Evolutionary conservation across 1,140 invertebrate genomes (phyloP), one percentile per base, ranked within the genome.

Genomic region (Cherax quadricarinatus): DNA sequence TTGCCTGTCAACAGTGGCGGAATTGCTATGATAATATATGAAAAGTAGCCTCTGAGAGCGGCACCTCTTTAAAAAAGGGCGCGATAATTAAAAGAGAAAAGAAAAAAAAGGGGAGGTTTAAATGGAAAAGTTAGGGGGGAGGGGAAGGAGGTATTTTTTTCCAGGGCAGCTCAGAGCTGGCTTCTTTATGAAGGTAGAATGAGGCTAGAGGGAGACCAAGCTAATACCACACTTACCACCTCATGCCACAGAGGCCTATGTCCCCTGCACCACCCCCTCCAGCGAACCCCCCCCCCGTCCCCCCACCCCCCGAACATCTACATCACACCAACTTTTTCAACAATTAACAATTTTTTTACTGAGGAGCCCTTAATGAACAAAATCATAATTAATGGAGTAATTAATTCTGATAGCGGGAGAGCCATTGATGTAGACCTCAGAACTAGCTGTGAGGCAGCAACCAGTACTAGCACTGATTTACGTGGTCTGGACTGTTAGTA

Each of bases 371-470:
- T 91, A 91, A 91, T 91, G 90, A 91, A 91, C 75, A 91, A 91
- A 91, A 91, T 91, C 84, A 91, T 91, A 91, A 91, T 91, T 91
- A 91, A 91, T 91, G 78, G 90, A 78, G 75, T 91, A 87, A 91
- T 91, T 91, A 91, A 91, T 91, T 87, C 84, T 85, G 82, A 91
- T 91, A 80, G 90, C 90, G 90, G 80, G 90, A 62, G 84, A 30
- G 75, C 90, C 90, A 91, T 91, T 91, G 90, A 91, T 91, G 90
- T 91, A 41, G 89, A 10, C 62, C 62, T 21, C 14, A 10, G 57
- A 60, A 60, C 9, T 41, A n/a, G 24, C 82, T 53, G 82, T 53
- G 57, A 84, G 41, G 75, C 75, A 1, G 66, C 66, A 16, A 41
- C 30, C 30, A 41, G 30, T 41, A 41, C 30, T 41, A 41, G 30